These are phyloP conservation scores for Microcaecilia unicolor DNA, from an alignment of 2,797 vertebrate genomes.

Conservation along the genomic window DNA sequence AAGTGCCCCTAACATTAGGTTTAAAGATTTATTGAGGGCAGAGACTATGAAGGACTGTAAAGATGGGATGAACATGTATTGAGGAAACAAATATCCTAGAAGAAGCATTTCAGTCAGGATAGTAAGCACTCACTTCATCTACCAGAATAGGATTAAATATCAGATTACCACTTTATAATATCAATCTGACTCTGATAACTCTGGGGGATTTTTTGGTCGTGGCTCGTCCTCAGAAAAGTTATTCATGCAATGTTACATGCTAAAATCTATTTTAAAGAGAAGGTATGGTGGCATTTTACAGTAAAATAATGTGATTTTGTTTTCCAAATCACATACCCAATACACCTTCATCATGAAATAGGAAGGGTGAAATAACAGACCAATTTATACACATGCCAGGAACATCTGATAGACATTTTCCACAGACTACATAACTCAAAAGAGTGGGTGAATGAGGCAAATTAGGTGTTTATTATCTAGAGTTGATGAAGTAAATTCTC, in stretches of 20 bases:
- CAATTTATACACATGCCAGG: no score
- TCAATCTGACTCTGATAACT: conserved; percentile 18
- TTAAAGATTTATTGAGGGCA: no score
- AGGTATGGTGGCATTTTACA: conserved; percentile 7
- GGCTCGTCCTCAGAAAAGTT: conserved; percentile 18
- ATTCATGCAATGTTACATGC: conserved; percentile 1
- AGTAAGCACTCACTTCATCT: conserved; percentile 19
- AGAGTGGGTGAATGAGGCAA: no score
- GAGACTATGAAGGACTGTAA: background rate
- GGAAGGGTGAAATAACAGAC: no score
- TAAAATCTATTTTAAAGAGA: background rate
- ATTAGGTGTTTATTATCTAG: no score
- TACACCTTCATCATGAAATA: no score
- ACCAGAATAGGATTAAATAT: conserved; percentile 7
- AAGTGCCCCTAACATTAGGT: no score
- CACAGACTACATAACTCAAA: no score
- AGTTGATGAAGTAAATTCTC: no score
- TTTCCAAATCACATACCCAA: no score
- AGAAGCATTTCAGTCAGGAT: conserved; percentile 22
- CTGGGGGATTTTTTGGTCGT: conserved; percentile 23
- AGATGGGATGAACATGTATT: background rate
- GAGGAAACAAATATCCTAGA: conserved; percentile 1
- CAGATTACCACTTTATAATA: conserved; percentile 17
- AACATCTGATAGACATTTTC: no score
- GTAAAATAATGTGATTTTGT: no score